Conservation (phyloP, 2,888 invertebrate genomes). For the Masnerella sp. region DNA sequence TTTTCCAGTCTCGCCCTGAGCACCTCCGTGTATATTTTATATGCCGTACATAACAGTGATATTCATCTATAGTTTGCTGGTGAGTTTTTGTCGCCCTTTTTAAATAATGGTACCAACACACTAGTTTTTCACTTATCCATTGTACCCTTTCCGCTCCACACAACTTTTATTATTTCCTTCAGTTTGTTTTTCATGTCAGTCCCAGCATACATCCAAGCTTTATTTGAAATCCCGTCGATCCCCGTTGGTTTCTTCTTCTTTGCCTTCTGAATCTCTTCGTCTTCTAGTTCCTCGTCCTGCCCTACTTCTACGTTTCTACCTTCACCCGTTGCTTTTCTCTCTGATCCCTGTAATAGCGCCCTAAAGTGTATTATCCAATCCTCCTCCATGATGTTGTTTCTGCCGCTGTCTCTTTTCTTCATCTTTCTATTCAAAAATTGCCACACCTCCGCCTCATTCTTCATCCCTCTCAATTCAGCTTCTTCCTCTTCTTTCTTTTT, state of each 20-base stretch:
- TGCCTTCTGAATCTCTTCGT: background rate
- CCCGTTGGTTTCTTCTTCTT: constrained; percentile 1
- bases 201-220: constrained; percentile 9
- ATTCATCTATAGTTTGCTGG: background rate
- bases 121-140: constrained; percentile 4
- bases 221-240: background rate
- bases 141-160: background rate
- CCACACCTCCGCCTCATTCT: constrained; percentile 8
- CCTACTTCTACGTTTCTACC: background rate
- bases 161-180: background rate
- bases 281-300: background rate
- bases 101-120: background rate
- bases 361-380: background rate
- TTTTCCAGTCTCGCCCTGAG: constrained; percentile 1
- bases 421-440: constrained; percentile 5
- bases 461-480: background rate
- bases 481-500: constrained; percentile 4
- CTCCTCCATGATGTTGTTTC: background rate
- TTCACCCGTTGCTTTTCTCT: background rate
- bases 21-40: constrained; percentile 2
- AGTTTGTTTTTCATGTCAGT: background rate
- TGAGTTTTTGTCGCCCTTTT: background rate
- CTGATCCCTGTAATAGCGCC: background rate
- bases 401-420: background rate
- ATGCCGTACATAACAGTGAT: background rate